Conservation (phyloP, 2,888 invertebrate species). For the Altica lythri region DNA sequence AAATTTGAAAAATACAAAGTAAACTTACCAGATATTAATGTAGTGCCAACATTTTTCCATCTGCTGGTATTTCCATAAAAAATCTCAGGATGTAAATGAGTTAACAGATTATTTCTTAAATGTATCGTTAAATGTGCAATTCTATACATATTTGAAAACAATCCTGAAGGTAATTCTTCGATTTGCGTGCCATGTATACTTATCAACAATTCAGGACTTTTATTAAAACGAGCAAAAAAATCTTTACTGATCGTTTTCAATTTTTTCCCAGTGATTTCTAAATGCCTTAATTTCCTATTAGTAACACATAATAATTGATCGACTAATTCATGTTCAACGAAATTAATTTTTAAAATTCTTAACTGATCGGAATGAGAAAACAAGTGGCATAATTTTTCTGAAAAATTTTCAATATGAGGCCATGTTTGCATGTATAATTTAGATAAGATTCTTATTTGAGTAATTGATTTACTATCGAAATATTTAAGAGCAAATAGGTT, state of each 20-base stretch:
- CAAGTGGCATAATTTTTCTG: slow-evolving; percentile 68
- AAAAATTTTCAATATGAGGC: slow-evolving; percentile 70
- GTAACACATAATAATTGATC: slow-evolving; percentile 78
- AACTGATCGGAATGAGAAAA: slow-evolving; percentile 74
- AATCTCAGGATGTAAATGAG: slow-evolving; percentile 78
- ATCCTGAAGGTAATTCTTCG: slow-evolving; percentile 77
- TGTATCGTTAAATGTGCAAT: slow-evolving; percentile 82
- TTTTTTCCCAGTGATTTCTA: slow-evolving; percentile 79
- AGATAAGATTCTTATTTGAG: slow-evolving; percentile 72
- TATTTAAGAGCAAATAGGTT: slow-evolving; percentile 73
- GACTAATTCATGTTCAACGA: slow-evolving; percentile 73
- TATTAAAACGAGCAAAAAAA: slow-evolving; percentile 75
- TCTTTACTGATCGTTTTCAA: slow-evolving; percentile 75
- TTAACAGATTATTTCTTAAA: slow-evolving; percentile 79
- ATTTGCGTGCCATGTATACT: slow-evolving; percentile 79
- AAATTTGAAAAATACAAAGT: neutral
- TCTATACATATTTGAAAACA: slow-evolving; percentile 76
- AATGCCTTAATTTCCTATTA: slow-evolving; percentile 75
- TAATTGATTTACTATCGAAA: slow-evolving; percentile 76
- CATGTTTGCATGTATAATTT: slow-evolving; percentile 74
- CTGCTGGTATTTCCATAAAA: slow-evolving; percentile 86
- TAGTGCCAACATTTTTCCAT: slow-evolving; percentile 89
- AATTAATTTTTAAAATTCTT: slow-evolving; percentile 74
- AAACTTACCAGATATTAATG: slow-evolving; percentile 76
- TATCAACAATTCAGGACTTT: slow-evolving; percentile 75